Conservation (phyloP, 2,888 invertebrate species). For the Bedellia somnulentella region DNA sequence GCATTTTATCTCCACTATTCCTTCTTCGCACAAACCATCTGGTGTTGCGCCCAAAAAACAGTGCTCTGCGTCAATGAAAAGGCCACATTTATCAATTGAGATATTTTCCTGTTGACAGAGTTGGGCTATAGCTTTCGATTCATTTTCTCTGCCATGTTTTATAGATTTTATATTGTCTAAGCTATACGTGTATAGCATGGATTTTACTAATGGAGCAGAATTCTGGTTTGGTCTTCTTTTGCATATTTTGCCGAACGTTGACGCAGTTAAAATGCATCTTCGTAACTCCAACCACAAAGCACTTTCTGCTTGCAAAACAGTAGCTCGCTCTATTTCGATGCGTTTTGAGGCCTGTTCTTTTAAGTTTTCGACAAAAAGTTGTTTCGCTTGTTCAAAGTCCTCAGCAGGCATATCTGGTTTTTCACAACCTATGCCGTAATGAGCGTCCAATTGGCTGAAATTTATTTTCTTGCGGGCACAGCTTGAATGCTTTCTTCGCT, state of each 20-base stretch:
- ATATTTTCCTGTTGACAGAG: conserved; percentile 6
- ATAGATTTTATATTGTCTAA: conserved; percentile 7
- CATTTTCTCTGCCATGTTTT: conserved; percentile 9
- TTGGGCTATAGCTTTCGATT: conserved; percentile 7
- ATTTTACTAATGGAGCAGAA: conserved; percentile 6
- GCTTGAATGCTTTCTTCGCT: too few relatives aligned
- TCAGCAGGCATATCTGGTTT: conserved; percentile 6
- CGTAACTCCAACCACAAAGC: too few relatives aligned
- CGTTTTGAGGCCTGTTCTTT: too few relatives aligned
- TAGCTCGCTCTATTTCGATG: too few relatives aligned
- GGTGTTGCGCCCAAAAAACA: conserved; percentile 9
- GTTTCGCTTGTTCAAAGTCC: conserved; percentile 4
- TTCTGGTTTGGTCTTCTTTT: conserved; percentile 5
- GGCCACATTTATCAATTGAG: conserved; percentile 7
- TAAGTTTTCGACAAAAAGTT: conserved; percentile 4
- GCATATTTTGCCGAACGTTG: conserved; percentile 6
- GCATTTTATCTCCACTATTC: conserved; percentile 6
- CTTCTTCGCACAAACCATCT: conserved; percentile 6
- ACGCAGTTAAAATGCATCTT: conserved; percentile 7
- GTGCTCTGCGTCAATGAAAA: conserved; percentile 8
- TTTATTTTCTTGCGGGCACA: too few relatives aligned
- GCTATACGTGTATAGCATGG: conserved; percentile 4
- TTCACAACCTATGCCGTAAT: conserved; percentile 1
- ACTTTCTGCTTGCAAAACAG: too few relatives aligned
- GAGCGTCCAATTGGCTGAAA: too few relatives aligned